Percentiles rank a stretch among this genome's conserved stretches.
Evolutionary conservation across 2,113 vertebrate species (phyloP).

Genomic region (Peucedramus taeniatus): DNA sequence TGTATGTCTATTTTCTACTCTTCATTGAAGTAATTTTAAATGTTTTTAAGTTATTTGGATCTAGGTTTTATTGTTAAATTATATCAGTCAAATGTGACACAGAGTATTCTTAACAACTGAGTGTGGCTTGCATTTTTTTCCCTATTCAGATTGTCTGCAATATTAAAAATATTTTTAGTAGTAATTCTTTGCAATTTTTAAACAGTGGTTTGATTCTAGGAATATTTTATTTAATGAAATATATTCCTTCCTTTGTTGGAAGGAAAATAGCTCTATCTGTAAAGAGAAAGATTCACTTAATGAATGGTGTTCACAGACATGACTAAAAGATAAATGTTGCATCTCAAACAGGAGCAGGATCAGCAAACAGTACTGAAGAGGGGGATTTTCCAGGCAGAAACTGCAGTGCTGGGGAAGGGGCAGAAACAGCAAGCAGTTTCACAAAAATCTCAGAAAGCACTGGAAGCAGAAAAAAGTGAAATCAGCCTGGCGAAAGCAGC

Average conservation of each 20-base stretch:
- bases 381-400: background rate
- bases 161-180: conserved; percentile 63
- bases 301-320: background rate
- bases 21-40: background rate
- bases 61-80: background rate
- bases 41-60: background rate
- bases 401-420: background rate
- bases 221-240: conserved; percentile 27
- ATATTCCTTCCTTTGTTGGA: background rate
- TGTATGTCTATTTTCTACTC: background rate
- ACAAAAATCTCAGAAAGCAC: background rate
- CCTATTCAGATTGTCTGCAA: conserved; percentile 29
- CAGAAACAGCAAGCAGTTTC: background rate
- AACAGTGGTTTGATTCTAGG: conserved; percentile 36
- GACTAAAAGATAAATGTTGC: background rate
- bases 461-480: background rate
- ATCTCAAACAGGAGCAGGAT: background rate
- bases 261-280: background rate
- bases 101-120: conserved; percentile 39
- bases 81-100: background rate
- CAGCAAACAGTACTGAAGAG: background rate
- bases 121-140: conserved; percentile 41
- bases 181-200: conserved; percentile 35
- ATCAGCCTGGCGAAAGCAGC: background rate
- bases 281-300: background rate